Percentiles rank a stretch among this genome's conserved stretches.
These are phyloP conservation scores for Rhogogaster chlorosoma DNA, from an alignment of 2,888 invertebrate genomes.

Conservation along the genomic window DNA sequence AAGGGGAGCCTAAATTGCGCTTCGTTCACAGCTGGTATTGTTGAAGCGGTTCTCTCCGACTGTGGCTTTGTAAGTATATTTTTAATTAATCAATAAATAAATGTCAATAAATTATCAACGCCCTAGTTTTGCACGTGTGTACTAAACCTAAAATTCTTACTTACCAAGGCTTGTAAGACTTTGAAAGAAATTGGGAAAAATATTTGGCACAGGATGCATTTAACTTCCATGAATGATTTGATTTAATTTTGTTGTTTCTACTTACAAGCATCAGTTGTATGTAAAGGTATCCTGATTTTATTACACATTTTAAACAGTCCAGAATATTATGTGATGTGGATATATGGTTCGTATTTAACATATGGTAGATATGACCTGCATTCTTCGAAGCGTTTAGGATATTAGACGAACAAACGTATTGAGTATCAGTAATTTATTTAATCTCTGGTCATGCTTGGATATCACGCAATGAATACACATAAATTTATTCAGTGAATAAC, in stretches of 20 bases:
- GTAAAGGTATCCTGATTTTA: neutral
- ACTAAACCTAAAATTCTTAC: neutral
- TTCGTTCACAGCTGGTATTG: slow-evolving; percentile 98
- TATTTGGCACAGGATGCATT: neutral
- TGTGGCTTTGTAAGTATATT: slow-evolving; percentile 94
- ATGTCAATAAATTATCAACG: neutral
- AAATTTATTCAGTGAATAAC: neutral
- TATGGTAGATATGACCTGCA: neutral
- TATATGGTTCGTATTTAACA: slow-evolving; percentile 1
- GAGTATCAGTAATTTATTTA: neutral
- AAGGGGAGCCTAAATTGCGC: slow-evolving; percentile 99
- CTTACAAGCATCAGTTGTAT: neutral
- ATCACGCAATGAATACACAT: neutral
- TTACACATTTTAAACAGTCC: neutral
- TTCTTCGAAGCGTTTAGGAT: neutral
- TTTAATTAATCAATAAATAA: neutral
- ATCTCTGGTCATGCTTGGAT: neutral
- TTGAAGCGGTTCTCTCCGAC: slow-evolving; percentile 96
- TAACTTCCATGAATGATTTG: neutral
- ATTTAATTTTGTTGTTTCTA: neutral
- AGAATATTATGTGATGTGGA: neutral
- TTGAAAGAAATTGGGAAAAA: neutral
- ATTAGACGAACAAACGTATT: slow-evolving; percentile 14
- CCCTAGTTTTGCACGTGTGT: neutral
- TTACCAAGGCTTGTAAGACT: neutral